A percentile compares a stretch with the other conserved stretches of the same genome.
Conservation (phyloP, 1,140 invertebrate species). For the Eriocheir sinensis region DNA sequence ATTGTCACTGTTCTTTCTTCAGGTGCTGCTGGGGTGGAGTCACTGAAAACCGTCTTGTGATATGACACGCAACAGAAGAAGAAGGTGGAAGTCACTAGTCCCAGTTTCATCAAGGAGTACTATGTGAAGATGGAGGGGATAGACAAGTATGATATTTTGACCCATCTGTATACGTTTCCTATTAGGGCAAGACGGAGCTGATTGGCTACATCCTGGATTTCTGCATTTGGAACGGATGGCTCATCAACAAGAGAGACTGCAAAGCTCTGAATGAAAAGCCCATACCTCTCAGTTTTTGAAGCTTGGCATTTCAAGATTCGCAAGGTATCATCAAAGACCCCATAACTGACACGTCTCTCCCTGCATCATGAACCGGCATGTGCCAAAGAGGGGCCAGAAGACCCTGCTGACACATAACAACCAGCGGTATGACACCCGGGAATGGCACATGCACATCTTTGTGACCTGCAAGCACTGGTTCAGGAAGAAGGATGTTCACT, state of each 20-base stretch:
- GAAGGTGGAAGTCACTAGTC: slow-evolving; percentile 79
- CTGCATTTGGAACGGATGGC: slow-evolving; percentile 38
- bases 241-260: slow-evolving; percentile 61
- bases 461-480: slow-evolving; percentile 19
- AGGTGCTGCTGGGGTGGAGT: slow-evolving; percentile 80
- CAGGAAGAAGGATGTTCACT: background rate
- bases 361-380: no score
- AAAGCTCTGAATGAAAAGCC: background rate
- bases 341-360: no score
- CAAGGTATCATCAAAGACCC: no score
- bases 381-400: background rate
- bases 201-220: slow-evolving; percentile 62
- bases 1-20: slow-evolving; percentile 80
- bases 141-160: slow-evolving; percentile 68
- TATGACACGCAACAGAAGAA: no score
- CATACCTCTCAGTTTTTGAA: background rate
- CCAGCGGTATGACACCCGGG: slow-evolving; percentile 33
- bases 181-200: slow-evolving; percentile 44
- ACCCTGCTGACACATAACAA: background rate
- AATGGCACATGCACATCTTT: slow-evolving; percentile 35
- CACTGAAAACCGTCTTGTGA: slow-evolving; percentile 76
- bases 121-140: slow-evolving; percentile 80
- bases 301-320: background rate
- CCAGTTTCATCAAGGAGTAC: slow-evolving; percentile 79
- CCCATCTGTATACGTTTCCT: slow-evolving; percentile 60